Base-by-base conservation (phyloP, 2,113 vertebrate species). In the Myxocyprinus asiaticus region DNA sequence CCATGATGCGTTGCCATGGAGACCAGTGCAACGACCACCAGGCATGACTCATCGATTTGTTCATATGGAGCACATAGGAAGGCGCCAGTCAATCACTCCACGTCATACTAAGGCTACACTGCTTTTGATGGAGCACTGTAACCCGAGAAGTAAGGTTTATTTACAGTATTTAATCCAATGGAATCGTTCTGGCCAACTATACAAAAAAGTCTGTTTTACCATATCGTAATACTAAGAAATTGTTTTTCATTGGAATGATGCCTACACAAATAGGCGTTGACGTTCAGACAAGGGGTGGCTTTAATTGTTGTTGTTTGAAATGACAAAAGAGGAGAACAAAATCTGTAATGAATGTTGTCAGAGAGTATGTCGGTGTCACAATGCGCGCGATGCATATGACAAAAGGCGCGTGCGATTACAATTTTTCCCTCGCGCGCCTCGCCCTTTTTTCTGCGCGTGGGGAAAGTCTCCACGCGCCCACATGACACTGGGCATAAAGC, bases 371-470 rank as follows among this genome's bases (percentile, higher is more conserved):
- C 56, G 9, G 22, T 67, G 72, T 74, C 55, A 80, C 83, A 72
- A 63, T 9, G 65, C 69, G 7, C 69, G 7, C 11, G 14, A 48
- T 9, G n/a, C 17, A 72, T 75, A 59, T 84, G 87, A 87, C 84
- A 89, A 88, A 90, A 71, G 86, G 73, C 68, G 69, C 72, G 82
- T 73, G 17, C 64, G 82, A 75, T 83, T 78, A 81, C 67, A n/a
- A 82, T 68, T 76, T 56, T 43, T 63, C 66, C 2, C 81, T 81
- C 78, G 45, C 84, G 85, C 86, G 90, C 92, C 92, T 88, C 91
- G 90, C 92, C 92, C 92, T 92, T 90, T 88, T 83, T 66, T 55
- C 72, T 33, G 22, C 43, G 72, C 70, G 79, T 79, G 78, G 42
- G 82, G 67, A 62, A 15, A 58, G 42, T 77, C 82, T 78, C 81